Conservation (phyloP, 2,797 vertebrate genomes). For the Coreius guichenoti region DNA sequence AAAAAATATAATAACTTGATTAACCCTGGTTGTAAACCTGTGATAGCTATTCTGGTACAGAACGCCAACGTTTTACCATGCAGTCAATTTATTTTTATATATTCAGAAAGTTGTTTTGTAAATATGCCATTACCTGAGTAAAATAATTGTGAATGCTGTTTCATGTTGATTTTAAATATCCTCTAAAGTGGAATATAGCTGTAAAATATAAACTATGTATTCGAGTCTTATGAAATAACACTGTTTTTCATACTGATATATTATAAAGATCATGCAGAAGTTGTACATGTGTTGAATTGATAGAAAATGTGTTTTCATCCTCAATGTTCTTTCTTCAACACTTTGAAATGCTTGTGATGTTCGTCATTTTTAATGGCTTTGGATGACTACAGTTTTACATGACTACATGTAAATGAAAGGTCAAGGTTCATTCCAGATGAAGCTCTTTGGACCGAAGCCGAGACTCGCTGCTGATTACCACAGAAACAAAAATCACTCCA, state of each 20-base stretch:
- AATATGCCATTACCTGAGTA: background rate
- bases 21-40: background rate
- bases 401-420: background rate
- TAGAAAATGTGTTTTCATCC: constrained; percentile 4
- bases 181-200: background rate
- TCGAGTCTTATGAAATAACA: background rate
- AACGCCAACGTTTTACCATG: background rate
- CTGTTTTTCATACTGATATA: background rate
- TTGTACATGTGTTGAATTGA: background rate
- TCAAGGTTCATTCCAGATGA: background rate
- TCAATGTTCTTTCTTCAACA: background rate
- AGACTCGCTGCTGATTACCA: background rate
- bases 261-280: background rate
- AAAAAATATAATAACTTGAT: background rate
- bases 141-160: background rate
- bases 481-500: background rate
- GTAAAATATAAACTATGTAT: background rate
- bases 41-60: background rate
- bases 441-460: background rate
- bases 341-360: background rate
- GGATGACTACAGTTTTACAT: too few relatives aligned
- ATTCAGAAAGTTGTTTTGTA: background rate
- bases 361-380: background rate
- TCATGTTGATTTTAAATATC: background rate
- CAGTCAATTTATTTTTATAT: background rate